Conservation (phyloP, 2,113 vertebrate genomes). For the Phocoena sinus region DNA sequence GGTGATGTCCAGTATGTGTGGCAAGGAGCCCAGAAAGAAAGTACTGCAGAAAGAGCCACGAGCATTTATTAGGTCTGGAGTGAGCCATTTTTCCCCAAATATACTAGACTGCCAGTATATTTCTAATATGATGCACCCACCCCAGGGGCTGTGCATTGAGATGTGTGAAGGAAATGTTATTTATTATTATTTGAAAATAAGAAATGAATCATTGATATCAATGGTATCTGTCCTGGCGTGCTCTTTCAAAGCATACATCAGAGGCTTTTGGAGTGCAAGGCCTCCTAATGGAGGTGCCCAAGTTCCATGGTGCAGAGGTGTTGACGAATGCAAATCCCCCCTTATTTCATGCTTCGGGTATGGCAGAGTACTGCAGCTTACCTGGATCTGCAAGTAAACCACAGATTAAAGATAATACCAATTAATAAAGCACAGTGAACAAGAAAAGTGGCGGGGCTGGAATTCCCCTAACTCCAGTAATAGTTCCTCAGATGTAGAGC, state of each 20-base stretch:
- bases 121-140: not conserved
- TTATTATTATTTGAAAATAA: not conserved
- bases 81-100: not conserved
- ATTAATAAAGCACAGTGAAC: not conserved
- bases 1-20: not conserved
- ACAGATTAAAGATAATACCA: not conserved
- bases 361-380: not conserved
- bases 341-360: not conserved
- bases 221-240: not conserved
- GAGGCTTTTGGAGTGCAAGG: not conserved
- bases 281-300: no score
- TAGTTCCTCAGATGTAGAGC: not conserved
- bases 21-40: not conserved
- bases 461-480: not conserved
- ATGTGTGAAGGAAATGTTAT: not conserved
- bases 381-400: not conserved
- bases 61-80: not conserved
- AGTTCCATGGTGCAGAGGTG: not conserved
- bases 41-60: not conserved
- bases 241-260: not conserved
- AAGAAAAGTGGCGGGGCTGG: not conserved
- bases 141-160: not conserved
- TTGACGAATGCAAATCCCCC: no score
- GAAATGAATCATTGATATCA: not conserved
- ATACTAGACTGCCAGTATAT: not conserved